Conservation (phyloP, 2,113 vertebrate genomes). For the Dipodomys stephensi region DNA sequence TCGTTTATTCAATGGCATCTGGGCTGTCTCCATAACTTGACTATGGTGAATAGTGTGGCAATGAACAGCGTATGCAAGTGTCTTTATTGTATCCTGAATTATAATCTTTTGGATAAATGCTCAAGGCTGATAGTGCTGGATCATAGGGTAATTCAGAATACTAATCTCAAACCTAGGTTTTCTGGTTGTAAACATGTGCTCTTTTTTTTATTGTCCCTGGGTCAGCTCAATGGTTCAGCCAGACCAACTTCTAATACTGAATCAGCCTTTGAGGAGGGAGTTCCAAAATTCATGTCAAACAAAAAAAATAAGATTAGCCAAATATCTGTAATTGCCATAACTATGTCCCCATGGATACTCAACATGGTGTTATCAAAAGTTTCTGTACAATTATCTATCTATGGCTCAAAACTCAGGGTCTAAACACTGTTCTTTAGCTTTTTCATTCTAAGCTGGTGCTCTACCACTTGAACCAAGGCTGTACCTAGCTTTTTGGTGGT, state of each 20-base stretch:
- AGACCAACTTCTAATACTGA: background rate
- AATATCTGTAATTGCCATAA: slow-evolving; percentile 1
- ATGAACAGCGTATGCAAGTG: too few species aligned
- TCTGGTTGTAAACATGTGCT: slow-evolving; percentile 44
- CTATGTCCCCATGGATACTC: background rate
- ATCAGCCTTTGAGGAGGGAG: background rate
- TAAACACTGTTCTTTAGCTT: too few species aligned
- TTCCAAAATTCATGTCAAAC: background rate
- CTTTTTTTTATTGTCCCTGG: background rate
- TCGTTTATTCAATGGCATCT: too few species aligned
- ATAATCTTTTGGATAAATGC: too few species aligned
- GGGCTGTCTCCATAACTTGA: too few species aligned
- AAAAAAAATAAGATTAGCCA: background rate
- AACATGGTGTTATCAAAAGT: background rate
- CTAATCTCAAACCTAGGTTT: slow-evolving; percentile 28
- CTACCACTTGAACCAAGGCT: too few species aligned
- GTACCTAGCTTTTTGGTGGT: too few species aligned
- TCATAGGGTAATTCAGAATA: background rate
- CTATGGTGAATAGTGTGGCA: too few species aligned
- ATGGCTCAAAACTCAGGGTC: too few species aligned
- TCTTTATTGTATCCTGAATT: too few species aligned
- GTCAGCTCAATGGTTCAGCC: background rate
- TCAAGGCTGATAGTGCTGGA: too few species aligned
- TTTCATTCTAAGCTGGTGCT: too few species aligned
- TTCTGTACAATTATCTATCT: background rate